These are phyloP conservation scores for Tamandua tetradactyla DNA, from an alignment of 2,797 vertebrate genomes.

Conservation along the genomic window DNA sequence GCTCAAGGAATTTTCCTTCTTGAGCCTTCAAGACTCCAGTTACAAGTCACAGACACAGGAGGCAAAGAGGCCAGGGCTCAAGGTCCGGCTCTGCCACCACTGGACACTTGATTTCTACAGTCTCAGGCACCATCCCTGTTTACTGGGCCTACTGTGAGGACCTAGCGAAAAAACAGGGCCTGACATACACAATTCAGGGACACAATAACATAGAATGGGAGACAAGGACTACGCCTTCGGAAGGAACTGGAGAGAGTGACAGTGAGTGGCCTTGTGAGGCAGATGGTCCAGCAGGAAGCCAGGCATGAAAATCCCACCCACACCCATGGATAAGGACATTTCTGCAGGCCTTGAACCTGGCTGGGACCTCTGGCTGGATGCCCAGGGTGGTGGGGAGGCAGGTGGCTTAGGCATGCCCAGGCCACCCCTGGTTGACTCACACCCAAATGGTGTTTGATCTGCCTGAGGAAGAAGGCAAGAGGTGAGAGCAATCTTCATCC, in stretches of 20 bases:
- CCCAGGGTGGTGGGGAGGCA: neutral
- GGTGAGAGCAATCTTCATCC: neutral
- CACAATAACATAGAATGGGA: neutral
- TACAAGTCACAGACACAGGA: neutral
- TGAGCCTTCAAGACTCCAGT: neutral
- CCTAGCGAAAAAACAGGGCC: neutral
- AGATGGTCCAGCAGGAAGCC: neutral
- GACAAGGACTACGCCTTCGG: neutral
- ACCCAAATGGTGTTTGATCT: slow-evolving; percentile 23
- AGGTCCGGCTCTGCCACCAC: neutral
- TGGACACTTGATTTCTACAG: neutral
- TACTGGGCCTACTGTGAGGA: neutral
- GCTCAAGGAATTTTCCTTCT: neutral
- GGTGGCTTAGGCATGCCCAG: slow-evolving; percentile 61
- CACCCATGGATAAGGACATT: neutral
- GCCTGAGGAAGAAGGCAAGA: neutral
- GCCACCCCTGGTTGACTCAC: slow-evolving; percentile 75
- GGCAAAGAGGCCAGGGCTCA: neutral
- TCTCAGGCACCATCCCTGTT: neutral
- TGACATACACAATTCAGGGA: neutral
- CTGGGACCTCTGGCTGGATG: neutral
- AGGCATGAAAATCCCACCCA: neutral
- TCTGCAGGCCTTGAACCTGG: neutral
- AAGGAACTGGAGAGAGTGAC: neutral
- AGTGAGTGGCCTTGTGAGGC: neutral